Base-by-base conservation (phyloP, 2,797 vertebrate genomes). In the Sebastes trivittatus region DNA sequence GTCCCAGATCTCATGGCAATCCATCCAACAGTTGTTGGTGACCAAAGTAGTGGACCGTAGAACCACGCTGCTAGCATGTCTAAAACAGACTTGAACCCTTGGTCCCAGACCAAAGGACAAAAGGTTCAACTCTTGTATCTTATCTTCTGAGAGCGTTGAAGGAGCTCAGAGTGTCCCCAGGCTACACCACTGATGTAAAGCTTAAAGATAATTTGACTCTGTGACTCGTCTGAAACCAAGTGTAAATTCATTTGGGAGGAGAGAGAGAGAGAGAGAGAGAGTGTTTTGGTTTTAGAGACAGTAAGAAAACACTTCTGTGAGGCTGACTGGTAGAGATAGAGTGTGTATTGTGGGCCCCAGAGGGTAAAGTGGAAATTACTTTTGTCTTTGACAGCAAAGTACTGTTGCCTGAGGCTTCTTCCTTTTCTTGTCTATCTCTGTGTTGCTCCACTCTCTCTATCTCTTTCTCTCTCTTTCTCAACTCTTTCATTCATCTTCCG, bases 301-400 rank as follows among this genome's bases (percentile, higher is more conserved):
- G 83, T 81, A 86, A 84, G 77, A 80, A 74, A 81, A 83, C 82
- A 76, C 72, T 71, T 78, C 71, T 66, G 80, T 62, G 85, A 84
- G 78, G 75, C 77, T 86, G 87, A 74, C 82, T 83, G 66, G 30
- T 73, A 14, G 59, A 83, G 80, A 80, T 68, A 49, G 86, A 87
- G 82, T 58, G 78, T 67, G 87, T 86, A 73, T 81, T 78, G 67
- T 61, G 66, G 76, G 80, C 89, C 90, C 89, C 84, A 79, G 86
- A 88, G 87, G 88, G 87, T 69, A 61, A 89, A 75, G 85, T 88
- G 89, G 92, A 94, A 94, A 93, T 91, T 83, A 89, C 90, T 95
- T 52, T 94, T 92, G 89, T 88, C 88, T 90, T 91, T 90, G 87
- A 92, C 90, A 90, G 92, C 87, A 92, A 92, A 91, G 88, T 89